These are phyloP conservation scores for Sitodiplosis mosellana DNA, from an alignment of 1,140 invertebrate genomes.

Conservation along the genomic window DNA sequence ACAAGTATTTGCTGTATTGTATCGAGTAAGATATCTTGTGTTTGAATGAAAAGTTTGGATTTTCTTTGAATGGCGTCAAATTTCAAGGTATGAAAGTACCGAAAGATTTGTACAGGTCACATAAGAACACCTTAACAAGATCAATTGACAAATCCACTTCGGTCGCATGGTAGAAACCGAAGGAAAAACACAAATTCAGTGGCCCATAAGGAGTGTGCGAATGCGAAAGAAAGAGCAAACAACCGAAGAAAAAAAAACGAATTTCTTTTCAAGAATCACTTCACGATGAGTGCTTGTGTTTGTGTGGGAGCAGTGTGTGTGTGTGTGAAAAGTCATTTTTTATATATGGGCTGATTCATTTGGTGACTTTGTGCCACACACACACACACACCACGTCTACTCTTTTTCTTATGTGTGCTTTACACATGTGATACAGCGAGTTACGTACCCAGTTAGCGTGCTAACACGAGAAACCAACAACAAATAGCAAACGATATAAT, in stretches of 20 bases:
- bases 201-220: background rate
- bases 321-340: background rate
- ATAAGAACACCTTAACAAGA: constrained; percentile 21
- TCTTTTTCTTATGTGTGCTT: no score
- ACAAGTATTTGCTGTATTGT: no score
- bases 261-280: constrained; percentile 13
- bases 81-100: background rate
- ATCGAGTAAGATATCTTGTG: no score
- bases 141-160: constrained; percentile 12
- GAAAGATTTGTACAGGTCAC: constrained; percentile 6
- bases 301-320: background rate
- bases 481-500: no score
- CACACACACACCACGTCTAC: no score
- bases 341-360: constrained; percentile 1
- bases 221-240: background rate
- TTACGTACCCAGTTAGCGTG: no score
- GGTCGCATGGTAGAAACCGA: background rate
- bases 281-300: background rate
- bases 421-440: no score
- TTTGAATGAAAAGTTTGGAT: no score
- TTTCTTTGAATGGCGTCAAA: no score
- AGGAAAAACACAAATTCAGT: background rate
- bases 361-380: constrained; percentile 14
- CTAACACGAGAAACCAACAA: no score
- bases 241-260: constrained; percentile 7